Evolutionary conservation across 1,140 invertebrate species (phyloP), one percentile per base, ranked within the genome.

Genomic region (Neelides sp.): DNA sequence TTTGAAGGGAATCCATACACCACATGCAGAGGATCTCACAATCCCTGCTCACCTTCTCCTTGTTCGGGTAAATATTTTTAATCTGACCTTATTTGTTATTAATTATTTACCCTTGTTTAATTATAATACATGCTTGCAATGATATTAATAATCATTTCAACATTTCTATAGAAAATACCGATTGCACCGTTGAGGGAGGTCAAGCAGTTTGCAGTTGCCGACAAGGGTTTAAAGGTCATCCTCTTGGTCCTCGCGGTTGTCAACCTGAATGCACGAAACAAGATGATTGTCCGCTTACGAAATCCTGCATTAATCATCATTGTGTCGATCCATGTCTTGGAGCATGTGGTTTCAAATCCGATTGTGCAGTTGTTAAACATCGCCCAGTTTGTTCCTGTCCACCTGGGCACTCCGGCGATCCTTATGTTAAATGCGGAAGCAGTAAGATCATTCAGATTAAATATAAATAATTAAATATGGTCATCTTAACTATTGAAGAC

Each of bases 341-440:
- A 42, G 80, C 57, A 34, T 92, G 87, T 61, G 87, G 86, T 23
- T 77, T 82, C 30, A 85, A 89, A 63, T 83, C 87, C 1, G 78
- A 82, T 52, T 54, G 52, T 40, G 22, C 13, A 5, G 52, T 49
- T 10, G 13, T 36, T 44, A 81, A 86, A 64, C 85, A 91, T 63
- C 15, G 61, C 55, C 50, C 57, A 30, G 40, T 52, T 35, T 52
- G 55, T 24, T 54, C 43, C 28, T 57, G 55, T 43, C 46, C 50
- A 3, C 46, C 52, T 27, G 55, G 50, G n/a, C 30, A 48, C 4
- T 8, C 13, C 10, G 55, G 55, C n/a, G 41, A 57, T 50, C 55
- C 55, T 4, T 57, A 53, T 30, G 22, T 43, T 15, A 19, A 50
- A 2, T 57, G 55, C 24, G 35, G 12, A 3, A 32, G 24, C 20